Evolutionary conservation across 2,113 vertebrate species (phyloP).

Genomic region (Mirounga angustirostris): DNA sequence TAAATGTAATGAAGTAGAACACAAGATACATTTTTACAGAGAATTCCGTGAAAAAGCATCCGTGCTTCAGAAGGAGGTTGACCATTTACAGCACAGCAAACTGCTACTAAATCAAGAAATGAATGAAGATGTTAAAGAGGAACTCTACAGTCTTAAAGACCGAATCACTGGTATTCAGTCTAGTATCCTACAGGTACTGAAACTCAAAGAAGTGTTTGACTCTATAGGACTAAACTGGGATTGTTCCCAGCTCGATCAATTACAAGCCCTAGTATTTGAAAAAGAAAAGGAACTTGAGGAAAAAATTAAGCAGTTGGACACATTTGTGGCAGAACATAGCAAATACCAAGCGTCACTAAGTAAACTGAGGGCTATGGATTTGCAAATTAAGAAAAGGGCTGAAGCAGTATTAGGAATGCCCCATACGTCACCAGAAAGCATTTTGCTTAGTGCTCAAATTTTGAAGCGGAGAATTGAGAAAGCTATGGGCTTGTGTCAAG

Average conservation of each 20-base stretch:
- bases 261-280: slow-evolving; percentile 81
- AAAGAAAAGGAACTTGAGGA: slow-evolving; percentile 85
- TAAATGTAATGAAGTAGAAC: slow-evolving; percentile 87
- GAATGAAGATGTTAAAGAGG: slow-evolving; percentile 63
- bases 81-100: slow-evolving; percentile 78
- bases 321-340: slow-evolving; percentile 83
- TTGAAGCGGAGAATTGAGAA: slow-evolving; percentile 88
- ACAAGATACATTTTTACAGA: slow-evolving; percentile 82
- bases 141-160: slow-evolving; percentile 75
- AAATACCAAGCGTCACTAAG: slow-evolving; percentile 87
- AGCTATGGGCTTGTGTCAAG: slow-evolving; percentile 85
- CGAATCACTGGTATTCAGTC: slow-evolving; percentile 74
- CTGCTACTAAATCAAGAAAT: slow-evolving; percentile 50
- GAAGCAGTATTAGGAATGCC: slow-evolving; percentile 79
- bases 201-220: slow-evolving; percentile 86
- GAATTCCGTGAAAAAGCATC: slow-evolving; percentile 85
- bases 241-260: slow-evolving; percentile 73
- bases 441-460: slow-evolving; percentile 85
- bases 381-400: slow-evolving; percentile 85
- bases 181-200: slow-evolving; percentile 76
- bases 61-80: slow-evolving; percentile 87
- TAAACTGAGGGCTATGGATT: slow-evolving; percentile 86
- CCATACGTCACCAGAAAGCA: slow-evolving; percentile 76
- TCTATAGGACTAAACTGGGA: slow-evolving; percentile 85
- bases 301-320: slow-evolving; percentile 84